phyloP scores from a whole-genome alignment of 2,113 vertebrate genomes.

The Mus spicilegus region DNA sequence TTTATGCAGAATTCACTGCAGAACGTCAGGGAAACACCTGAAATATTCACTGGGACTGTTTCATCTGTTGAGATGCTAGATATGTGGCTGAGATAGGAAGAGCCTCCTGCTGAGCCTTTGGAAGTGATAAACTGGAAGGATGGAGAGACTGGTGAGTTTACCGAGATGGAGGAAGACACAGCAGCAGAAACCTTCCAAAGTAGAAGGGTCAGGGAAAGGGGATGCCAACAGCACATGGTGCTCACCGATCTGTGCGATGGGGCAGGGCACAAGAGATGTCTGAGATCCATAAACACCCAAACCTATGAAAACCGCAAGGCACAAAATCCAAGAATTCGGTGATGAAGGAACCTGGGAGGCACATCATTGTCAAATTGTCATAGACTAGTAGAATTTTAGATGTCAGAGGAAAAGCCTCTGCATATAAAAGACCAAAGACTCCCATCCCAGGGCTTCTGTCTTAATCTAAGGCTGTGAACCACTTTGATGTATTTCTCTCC shows the following conservation, averaged over 20 bases:
- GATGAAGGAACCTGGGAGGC: neutral
- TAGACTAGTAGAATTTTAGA: neutral
- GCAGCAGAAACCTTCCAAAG: neutral
- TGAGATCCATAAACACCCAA: neutral
- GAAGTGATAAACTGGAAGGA: neutral
- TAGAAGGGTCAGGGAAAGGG: neutral
- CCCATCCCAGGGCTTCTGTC: neutral
- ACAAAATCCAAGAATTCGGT: neutral
- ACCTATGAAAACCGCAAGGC: neutral
- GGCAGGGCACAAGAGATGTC: neutral
- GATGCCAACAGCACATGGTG: neutral
- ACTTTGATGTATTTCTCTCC: neutral
- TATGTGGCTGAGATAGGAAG: neutral
- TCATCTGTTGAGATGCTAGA: slow-evolving; percentile 1
- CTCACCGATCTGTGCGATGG: neutral
- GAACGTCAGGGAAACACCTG: neutral
- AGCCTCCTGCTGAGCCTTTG: neutral
- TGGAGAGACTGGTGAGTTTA: neutral
- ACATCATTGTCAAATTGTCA: neutral
- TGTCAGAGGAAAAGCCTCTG: neutral
- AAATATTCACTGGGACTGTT: neutral
- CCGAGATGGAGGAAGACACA: neutral
- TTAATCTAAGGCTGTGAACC: neutral
- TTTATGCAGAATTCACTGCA: neutral
- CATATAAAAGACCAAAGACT: neutral